Base-by-base conservation (phyloP, 2,888 invertebrate genomes). In the Slavum lentiscoides region DNA sequence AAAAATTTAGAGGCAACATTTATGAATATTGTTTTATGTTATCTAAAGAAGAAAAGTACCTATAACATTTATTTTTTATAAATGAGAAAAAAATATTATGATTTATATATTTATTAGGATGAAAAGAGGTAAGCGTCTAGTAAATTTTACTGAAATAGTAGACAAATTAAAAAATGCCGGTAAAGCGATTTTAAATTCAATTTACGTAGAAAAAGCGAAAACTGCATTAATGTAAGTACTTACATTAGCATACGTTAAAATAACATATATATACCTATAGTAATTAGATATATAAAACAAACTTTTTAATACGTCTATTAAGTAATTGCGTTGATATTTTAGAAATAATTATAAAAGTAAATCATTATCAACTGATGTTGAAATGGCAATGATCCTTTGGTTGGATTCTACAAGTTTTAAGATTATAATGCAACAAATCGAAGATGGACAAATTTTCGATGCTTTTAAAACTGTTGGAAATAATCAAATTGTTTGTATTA, bases 1-100 rank as follows among this genome's bases (percentile, higher is more conserved):
- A 61, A 5, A 43, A 76, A 69, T 76, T 76, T 30, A 67, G 43
- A 59, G 76, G 76, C 67, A 76, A 76, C 61, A n/a, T 68, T 49
- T 76, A 49, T 68, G 76, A 76, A 30, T 76, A 76, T 30, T 68
- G 69, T 69, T 61, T 17, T 53, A 37, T 37, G 37, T 37, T 74
- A 74, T 64, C 9, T 2, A 30, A 68, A 30, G 37, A n/a, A n/a
- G 19, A 76, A 69, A 76, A 69, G 74, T 74, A 64, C 37, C n/a
- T n/a, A n/a, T 59, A 19, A 1, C 17, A 64, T 23, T 13, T 43
- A 7, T 4, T 21, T 19, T 75, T 1, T n/a, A 43, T 19, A 75
- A 43, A 13, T 23, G 5, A 30, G 30, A 9, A 75, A 23, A 39
- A 59, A 37, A 55, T 43, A 39, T 61, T 15, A 72, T 61, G 17